Evolutionary conservation across 53 echinoderm and acorn worm genomes (phyloP), one percentile per base, ranked within the genome.

Genomic region (Holothuria leucospilota): DNA sequence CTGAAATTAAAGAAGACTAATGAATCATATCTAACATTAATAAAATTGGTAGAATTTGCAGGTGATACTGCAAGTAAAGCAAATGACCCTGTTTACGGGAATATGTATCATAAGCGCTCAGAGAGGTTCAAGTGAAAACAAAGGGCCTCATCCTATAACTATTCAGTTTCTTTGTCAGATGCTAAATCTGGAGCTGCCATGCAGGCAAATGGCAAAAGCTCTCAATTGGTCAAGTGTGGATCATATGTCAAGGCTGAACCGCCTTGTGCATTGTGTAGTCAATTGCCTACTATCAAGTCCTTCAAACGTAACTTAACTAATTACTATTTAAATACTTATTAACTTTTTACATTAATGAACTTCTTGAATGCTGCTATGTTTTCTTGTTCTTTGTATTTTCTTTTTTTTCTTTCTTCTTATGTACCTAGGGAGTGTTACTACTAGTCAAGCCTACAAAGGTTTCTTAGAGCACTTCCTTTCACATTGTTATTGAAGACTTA

Each of bases 1-100:
- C 73, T 89, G 7, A 65, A 77, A 52, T 63, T 56, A 0, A 84
- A 77, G 6, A 51, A 25, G 61, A 38, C 51, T 59, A 38, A 59
- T 29, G 69, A 62, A 6, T 38, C 34, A 21, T 87, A 87, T 27
- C 88, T 81, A 29, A 46, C 10, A 14, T 78, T 78, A 11, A 78
- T 59, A 59, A 59, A 58, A 14, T 59, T 78, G 8, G 59, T 78
- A 24, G 78, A 78, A 27, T 78, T 56, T 29, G 78, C 29, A 18
- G 59, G 58, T 78, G 78, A 56, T 21, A 59, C 58, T n/a, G 78
- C 56, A 8, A 59, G 78, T 27, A 59, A 24, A 78, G 77, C 51
- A 8, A 46, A 56, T 56, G 78, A 78, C 29, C 78, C 78, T 27
- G 78, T 56, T 26, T 56, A 78, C 18, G 78, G 59, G 13, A 34